These are phyloP conservation scores for Archilochus colubris DNA, from an alignment of 2,113 vertebrate species.

Conservation along the genomic window DNA sequence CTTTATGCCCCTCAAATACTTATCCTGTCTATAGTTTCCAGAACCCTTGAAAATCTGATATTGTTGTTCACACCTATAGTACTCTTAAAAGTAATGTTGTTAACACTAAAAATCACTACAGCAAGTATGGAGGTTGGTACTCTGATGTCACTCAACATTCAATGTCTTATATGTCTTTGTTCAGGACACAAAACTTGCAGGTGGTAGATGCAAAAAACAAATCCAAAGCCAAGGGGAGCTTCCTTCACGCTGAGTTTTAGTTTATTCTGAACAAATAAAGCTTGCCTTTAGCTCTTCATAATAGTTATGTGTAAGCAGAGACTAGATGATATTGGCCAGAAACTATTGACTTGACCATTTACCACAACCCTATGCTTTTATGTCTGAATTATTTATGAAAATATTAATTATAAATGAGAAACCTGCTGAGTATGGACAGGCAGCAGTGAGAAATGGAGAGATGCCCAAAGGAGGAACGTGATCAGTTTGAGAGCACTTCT, in stretches of 20 bases:
- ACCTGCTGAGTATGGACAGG: neutral
- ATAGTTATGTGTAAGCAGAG: neutral
- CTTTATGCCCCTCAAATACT: neutral
- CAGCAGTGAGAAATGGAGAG: neutral
- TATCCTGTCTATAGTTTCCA: neutral
- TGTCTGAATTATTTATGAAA: constrained; percentile 40
- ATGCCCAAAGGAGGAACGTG: neutral
- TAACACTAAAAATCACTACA: neutral
- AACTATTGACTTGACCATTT: neutral
- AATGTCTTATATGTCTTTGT: neutral
- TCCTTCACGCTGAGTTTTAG: neutral
- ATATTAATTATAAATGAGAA: constrained; percentile 53
- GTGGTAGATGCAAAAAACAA: neutral
- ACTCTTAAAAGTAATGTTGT: neutral
- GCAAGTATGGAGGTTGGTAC: neutral
- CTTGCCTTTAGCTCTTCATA: neutral
- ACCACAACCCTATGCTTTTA: neutral
- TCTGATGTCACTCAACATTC: neutral
- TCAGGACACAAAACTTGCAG: neutral
- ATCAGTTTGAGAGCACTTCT: neutral
- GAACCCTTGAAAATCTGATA: neutral
- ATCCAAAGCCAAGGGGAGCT: neutral
- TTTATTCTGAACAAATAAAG: neutral
- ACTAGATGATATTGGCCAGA: neutral
- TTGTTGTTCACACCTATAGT: neutral